Evolutionary conservation across 2,888 invertebrate species (phyloP).

Genomic region (Melanostoma scalare): DNA sequence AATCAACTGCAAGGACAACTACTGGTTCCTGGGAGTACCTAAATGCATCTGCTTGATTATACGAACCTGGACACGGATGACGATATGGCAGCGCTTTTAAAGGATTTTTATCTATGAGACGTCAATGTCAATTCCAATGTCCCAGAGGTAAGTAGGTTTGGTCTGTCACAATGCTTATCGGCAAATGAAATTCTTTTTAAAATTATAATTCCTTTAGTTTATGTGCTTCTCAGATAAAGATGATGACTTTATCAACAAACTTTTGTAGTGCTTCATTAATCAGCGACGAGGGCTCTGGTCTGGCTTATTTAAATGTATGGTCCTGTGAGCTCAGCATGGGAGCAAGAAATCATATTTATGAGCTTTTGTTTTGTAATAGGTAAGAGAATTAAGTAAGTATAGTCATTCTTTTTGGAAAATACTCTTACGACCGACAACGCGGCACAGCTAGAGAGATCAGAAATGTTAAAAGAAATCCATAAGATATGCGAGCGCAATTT

Average conservation of each 20-base stretch:
- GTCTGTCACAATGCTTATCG: conserved; percentile 31
- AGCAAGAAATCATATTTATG: conserved; percentile 68
- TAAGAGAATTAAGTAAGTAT: conserved; percentile 32
- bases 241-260: conserved; percentile 54
- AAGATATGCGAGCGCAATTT: conserved; percentile 74
- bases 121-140: conserved; percentile 56
- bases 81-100: conserved; percentile 51
- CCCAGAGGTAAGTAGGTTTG: conserved; percentile 20
- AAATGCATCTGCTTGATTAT: conserved; percentile 69
- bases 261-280: conserved; percentile 54
- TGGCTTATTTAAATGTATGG: conserved; percentile 70
- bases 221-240: conserved; percentile 34
- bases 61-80: conserved; percentile 43
- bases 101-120: conserved; percentile 58
- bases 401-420: conserved; percentile 4
- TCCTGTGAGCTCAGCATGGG: conserved; percentile 37
- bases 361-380: conserved; percentile 41
- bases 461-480: conserved; percentile 49
- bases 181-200: conserved; percentile 12
- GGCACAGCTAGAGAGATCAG: conserved; percentile 39
- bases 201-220: conserved; percentile 15
- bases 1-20: conserved; percentile 61
- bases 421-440: not conserved
- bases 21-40: not conserved
- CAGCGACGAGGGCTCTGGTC: conserved; percentile 33